Base-by-base conservation (phyloP, 2,888 invertebrate species). In the Nemoura dubitans region DNA sequence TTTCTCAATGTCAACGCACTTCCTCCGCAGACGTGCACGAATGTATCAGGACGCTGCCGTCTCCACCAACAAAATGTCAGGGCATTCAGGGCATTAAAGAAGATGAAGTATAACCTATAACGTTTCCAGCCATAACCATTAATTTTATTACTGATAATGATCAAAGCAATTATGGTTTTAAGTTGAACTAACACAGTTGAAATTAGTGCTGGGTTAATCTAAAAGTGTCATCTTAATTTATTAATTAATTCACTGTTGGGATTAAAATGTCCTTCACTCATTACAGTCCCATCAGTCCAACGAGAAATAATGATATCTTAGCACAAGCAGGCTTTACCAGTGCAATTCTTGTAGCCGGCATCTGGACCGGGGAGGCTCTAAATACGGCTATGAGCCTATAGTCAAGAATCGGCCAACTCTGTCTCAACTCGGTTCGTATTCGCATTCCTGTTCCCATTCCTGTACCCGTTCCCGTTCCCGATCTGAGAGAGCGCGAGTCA, bases 191-290 rank as follows among this genome's bases (percentile, higher is more conserved):
- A 83, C 81, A 81, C 81, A 81, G 81, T 81, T 81, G 30, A 83
- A 36, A 83, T 83, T 83, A 83, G 83, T 83, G 36, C 43, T n/a
- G 42, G 43, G 36, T 83, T 83, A 83, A 83, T 83, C 83, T 83
- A 83, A 83, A 83, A 83, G 83, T 83, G 83, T 83, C 83, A 83
- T 42, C 83, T 83, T 83, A 83, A 83, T 83, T 83, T 83, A 83
- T 83, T 83, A 83, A 83, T 83, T 36, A 83, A 83, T 83, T 83
- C 30, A 83, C 83, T 83, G 83, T 7, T 42, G 83, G 83, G 81
- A 28, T 83, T 42, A 83, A 42, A 36, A 83, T 42, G 83, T 83
- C 36, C 83, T 83, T 83, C 83, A 42, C 36, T 83, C 83, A 83
- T 83, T 83, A 83, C 26, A 43, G 36, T 16, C 2, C 26, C 30